Conservation (phyloP, 2,888 invertebrate genomes). For the Scaptomyza parva region DNA sequence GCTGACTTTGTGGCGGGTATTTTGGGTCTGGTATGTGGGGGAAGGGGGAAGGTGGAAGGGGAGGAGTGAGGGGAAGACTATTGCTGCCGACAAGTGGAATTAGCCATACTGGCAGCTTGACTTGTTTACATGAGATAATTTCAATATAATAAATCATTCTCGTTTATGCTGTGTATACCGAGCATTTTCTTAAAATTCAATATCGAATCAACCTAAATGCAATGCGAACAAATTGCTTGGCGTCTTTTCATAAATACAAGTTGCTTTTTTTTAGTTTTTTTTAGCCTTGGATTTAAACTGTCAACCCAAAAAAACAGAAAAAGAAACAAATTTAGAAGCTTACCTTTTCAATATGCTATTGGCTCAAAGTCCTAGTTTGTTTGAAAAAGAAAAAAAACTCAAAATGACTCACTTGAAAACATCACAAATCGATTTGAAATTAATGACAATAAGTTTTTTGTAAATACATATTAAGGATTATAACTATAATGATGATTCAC, state of each 20-base stretch:
- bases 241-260: slow-evolving; percentile 26
- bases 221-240: slow-evolving; percentile 7
- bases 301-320: slow-evolving; percentile 24
- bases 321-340: too few relatives aligned
- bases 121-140: slow-evolving; percentile 84
- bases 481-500: slow-evolving; percentile 14
- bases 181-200: slow-evolving; percentile 40
- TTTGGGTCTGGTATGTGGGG: background rate
- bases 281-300: slow-evolving; percentile 55
- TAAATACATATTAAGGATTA: slow-evolving; percentile 12
- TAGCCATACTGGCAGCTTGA: slow-evolving; percentile 79
- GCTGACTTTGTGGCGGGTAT: slow-evolving; percentile 53
- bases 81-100: slow-evolving; percentile 74
- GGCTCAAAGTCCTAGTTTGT: slow-evolving; percentile 22
- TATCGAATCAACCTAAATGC: slow-evolving; percentile 35
- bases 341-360: slow-evolving; percentile 15
- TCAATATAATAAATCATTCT: slow-evolving; percentile 80
- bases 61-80: slow-evolving; percentile 1
- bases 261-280: slow-evolving; percentile 3
- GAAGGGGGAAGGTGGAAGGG: background rate
- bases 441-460: background rate
- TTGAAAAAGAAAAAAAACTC: too few relatives aligned
- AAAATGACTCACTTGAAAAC: slow-evolving; percentile 30
- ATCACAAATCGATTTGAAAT: background rate
- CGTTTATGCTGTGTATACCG: slow-evolving; percentile 28